A percentile compares a stretch with the other conserved stretches of the same genome.
These are phyloP conservation scores for Dexiosoma caninum DNA, from an alignment of 2,888 invertebrate species.

Conservation along the genomic window DNA sequence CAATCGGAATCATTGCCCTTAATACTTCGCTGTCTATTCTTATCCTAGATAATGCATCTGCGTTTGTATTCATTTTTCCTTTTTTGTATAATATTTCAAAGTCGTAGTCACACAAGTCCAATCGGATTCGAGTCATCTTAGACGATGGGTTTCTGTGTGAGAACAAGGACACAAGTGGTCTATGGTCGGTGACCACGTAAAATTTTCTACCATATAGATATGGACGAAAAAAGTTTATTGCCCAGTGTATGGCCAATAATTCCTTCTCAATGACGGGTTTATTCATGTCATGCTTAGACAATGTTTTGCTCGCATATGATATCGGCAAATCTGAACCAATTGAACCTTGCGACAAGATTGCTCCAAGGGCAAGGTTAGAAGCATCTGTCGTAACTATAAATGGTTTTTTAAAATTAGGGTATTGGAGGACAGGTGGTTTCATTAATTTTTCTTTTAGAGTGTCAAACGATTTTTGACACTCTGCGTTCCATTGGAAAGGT, in stretches of 20 bases:
- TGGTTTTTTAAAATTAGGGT: background rate
- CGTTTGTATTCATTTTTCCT: no score
- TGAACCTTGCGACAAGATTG: background rate
- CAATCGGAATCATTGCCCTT: no score
- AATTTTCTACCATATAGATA: slow-evolving; percentile 11
- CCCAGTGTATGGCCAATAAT: slow-evolving; percentile 6
- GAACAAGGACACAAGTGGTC: slow-evolving; percentile 12
- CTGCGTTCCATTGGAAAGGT: no score
- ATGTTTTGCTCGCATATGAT: slow-evolving; percentile 34
- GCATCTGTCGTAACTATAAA: slow-evolving; percentile 65
- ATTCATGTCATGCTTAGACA: slow-evolving; percentile 35
- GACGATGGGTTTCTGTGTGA: background rate
- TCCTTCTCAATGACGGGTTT: slow-evolving; percentile 15
- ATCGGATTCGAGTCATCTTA: no score
- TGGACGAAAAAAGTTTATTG: background rate
- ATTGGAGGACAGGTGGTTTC: background rate
- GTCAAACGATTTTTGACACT: no score
- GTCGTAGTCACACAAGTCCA: no score
- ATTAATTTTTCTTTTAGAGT: no score
- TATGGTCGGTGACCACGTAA: background rate
- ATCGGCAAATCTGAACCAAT: background rate
- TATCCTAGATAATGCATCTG: no score
- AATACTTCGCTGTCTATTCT: no score
- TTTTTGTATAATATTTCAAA: no score
- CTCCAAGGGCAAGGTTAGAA: slow-evolving; percentile 55